Base-by-base conservation (phyloP, 2,888 invertebrate species). In the Watsonalla cultraria region DNA sequence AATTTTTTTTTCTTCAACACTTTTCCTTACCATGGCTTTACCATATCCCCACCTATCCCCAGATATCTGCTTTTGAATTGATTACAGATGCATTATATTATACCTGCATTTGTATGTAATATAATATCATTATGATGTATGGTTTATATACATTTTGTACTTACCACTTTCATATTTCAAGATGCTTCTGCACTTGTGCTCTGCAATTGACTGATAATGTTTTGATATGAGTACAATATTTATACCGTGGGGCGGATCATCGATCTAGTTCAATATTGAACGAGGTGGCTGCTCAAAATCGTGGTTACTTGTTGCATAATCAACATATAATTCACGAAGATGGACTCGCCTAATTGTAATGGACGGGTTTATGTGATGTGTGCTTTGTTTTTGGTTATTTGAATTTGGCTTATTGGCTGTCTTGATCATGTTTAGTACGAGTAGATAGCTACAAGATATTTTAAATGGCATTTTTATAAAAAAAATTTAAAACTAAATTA, bases 301-400 rank as follows among this genome's bases (percentile, higher is more conserved):
- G 82, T 84, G 82, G 73, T 62, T 74, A 63, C 61, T 62, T 68
- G 65, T 90, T 88, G 83, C 85, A 69, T 82, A 82, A 89, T 82
- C 78, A 62, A 64, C 74, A 78, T 70, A 75, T 77, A 70, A 74
- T 76, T 76, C 76, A 77, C 74, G 78, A 77, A 72, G 79, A 82
- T 80, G 80, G 76, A 76, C 81, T 72, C 68, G 71, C 76, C 77
- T 84, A 82, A 83, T 84, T 84, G 82, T 79, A 58, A 59, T 59
- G 82, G 78, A 84, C 39, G 76, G 70, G 45, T 48, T 72, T 73
- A 79, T 84, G 80, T 67, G 46, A 51, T 47, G 59, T 49, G 34
- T 64, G 8, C n/a, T 11, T 47, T 5, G 8, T 8, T 6, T 11
- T 5, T 9, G 11, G n/a, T 6, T 33, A n/a, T 2, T n/a, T n/a